Conservation (phyloP, 2,113 vertebrate species). For the Pterocles gutturalis region DNA sequence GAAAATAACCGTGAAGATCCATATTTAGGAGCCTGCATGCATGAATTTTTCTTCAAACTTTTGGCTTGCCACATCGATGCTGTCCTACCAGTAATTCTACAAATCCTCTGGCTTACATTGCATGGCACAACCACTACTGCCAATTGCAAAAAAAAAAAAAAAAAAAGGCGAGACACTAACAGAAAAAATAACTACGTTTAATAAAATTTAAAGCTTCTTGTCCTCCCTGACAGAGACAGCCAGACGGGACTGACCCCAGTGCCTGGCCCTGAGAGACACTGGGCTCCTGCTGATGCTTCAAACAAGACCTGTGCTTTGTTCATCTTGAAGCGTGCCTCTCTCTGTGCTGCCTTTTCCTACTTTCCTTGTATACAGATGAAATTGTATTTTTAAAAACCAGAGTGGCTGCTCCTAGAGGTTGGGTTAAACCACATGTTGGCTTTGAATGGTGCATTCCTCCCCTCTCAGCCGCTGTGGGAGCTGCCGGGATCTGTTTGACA, state of each 20-base stretch:
- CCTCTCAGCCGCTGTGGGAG: neutral
- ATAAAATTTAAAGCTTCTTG: neutral
- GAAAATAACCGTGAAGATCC: slow-evolving; percentile 65
- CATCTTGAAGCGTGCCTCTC: neutral
- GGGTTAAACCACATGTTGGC: neutral
- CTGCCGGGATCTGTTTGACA: neutral
- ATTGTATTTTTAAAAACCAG: slow-evolving; percentile 3
- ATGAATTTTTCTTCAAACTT: slow-evolving; percentile 65
- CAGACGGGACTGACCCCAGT: neutral
- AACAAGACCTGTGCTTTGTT: slow-evolving; percentile 19
- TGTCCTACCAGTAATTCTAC: slow-evolving; percentile 63
- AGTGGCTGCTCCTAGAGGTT: neutral
- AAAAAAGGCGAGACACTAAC: neutral
- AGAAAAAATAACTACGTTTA: neutral
- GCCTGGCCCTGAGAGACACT: neutral
- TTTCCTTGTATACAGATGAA: neutral
- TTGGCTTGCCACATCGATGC: slow-evolving; percentile 37
- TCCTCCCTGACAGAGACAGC: neutral
- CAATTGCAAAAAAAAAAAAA: neutral
- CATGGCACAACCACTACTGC: slow-evolving; percentile 7
- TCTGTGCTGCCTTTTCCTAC: neutral
- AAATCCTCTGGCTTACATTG: slow-evolving; percentile 51
- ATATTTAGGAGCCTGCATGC: slow-evolving; percentile 66
- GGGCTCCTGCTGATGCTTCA: neutral
- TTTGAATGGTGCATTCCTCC: neutral